Base-by-base conservation (phyloP, 2,113 vertebrate species). In the Gymnogyps californianus region DNA sequence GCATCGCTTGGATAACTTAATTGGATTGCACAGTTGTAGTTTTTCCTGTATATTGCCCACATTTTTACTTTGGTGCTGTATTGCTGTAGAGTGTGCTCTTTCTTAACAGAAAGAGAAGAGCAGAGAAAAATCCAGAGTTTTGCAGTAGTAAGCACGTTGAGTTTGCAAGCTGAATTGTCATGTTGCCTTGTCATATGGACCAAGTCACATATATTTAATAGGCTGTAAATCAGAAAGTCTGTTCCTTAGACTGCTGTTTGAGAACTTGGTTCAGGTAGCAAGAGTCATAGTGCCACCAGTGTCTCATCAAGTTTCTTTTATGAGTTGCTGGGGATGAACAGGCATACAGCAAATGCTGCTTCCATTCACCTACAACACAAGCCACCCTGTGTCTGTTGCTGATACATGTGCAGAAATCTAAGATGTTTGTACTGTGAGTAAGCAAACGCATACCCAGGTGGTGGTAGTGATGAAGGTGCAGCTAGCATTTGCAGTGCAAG, bases 381-480 rank as follows among this genome's bases (percentile, higher is more conserved):
- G n/a, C 49, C 51, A 11, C 44, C 1, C 1, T 6, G 1, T 7
- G 2, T 10, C 55, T 2, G 0, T 19, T 52, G 47, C 28, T 10
- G 13, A 36, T 31, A 31, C 8, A 6, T 0, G 0, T 40, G 40
- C 44, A 87, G 31, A 20, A 69, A 61, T n/a, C 14, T 3, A 9
- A 70, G 46, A 2, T 40, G 36, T 80, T 85, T 57, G 57, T 34
- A 6, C 62, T 36, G 26, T 54, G 13, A 46, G 31, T 28, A 32
- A 90, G 54, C 13, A 47, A 64, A 51, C 0, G 0, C 40, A 6
- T 25, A 32, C 22, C 19, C 9, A 10, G 8, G 44, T 51, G 55
- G 6, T 84, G 38, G 11, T 17, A 29, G 31, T 7, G 59, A 36
- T 61, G 62, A n/a, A 83, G 66, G 40, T 62, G 34, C 51, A 83